These are phyloP conservation scores for Andrena trimmerana DNA, from an alignment of 2,888 invertebrate species.

Conservation along the genomic window DNA sequence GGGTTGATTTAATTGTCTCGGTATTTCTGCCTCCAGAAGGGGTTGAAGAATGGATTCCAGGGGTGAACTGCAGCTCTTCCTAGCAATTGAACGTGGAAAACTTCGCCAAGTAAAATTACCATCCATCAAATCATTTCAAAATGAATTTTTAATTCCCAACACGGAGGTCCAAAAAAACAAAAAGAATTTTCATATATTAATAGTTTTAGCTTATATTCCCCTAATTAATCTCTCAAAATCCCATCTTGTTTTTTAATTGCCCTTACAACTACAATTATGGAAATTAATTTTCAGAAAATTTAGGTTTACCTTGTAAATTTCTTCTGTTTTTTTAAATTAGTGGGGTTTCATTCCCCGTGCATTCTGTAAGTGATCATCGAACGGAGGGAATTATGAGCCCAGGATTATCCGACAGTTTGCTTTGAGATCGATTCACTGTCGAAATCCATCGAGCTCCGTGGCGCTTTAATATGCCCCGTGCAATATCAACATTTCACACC, in stretches of 20 bases:
- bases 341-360: not conserved
- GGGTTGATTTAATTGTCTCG: constrained; percentile 18
- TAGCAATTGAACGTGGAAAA: not conserved
- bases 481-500: constrained; percentile 12
- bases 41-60: not conserved
- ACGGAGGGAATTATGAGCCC: not conserved
- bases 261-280: no score
- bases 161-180: no score
- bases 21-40: not conserved
- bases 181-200: no score
- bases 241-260: no score
- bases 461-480: constrained; percentile 24
- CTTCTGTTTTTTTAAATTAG: not conserved
- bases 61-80: not conserved
- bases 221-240: no score
- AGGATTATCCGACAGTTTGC: not conserved
- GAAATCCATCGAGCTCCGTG: not conserved
- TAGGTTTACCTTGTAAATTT: not conserved
- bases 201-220: no score
- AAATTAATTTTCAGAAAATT: not conserved
- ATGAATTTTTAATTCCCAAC: no score
- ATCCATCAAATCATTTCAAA: not conserved
- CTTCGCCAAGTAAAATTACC: not conserved
- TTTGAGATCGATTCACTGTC: not conserved
- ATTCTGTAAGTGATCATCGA: not conserved